Base-by-base conservation (phyloP, 1,140 invertebrate species). In the Sitobion miscanthi region DNA sequence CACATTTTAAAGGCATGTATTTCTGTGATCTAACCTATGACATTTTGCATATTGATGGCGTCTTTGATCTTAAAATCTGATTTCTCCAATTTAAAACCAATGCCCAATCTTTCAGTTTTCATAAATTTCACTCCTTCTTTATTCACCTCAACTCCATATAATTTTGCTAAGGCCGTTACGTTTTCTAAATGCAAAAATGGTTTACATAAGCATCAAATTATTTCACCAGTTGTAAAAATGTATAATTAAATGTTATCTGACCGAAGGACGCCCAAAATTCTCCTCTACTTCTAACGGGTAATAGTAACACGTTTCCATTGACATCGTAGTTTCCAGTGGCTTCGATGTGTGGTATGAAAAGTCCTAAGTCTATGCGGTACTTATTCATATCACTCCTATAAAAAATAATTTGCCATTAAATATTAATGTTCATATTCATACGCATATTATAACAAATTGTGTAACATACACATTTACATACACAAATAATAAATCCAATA, bases 261-360 rank as follows among this genome's bases (percentile, higher is more conserved):
- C 97, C 96, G 94, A 98, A 97, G 52, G 96, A 96, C 6, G 97
- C 97, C 97, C 97, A 97, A 95, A 98, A 98, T 94, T 97, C 96
- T 82, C 97, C 97, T 93, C 96, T 96, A 21, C 97, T 97, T 91
- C 97, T 95, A 17, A 98, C 97, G 0, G 97, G 97, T 94, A 98
- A 97, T 3, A 98, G 95, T 4, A 98, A 95, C 83, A 98, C 97
- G 94, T 97, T 97, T 35, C 97, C 97, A 7, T 96, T 96, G 0
- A 98, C 97, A 93, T 97, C 97, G 94, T 98, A 98, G 92, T 96
- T 96, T 35, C 97, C 97, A 25, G 96, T 96, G 21, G 97, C 96
- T 94, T 97, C 97, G 89, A 97, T 97, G 90, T 96, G 96, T 2
- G 97, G 97, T 21, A 97, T 87, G 57, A 91, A 93, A 42, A 94